phyloP scores from a whole-genome alignment of 2,113 vertebrate genomes.

The Oryzias curvinotus region DNA sequence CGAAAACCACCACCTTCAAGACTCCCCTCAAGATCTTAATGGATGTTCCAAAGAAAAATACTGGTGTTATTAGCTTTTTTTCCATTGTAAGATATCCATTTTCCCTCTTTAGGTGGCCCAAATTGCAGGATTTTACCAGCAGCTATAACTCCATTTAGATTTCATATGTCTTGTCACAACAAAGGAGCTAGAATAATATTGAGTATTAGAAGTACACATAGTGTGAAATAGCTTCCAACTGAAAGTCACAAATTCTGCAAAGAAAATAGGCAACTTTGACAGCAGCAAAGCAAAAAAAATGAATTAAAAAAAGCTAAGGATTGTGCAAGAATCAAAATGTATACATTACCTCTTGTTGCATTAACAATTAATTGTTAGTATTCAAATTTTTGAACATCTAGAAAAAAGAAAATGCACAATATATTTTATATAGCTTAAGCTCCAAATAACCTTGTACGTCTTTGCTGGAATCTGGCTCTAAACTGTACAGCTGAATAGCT shows the following conservation, averaged over 20 bases:
- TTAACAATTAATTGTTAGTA: too few relatives aligned
- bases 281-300: slow-evolving; percentile 1
- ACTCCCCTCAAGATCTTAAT: not conserved
- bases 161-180: slow-evolving; percentile 29
- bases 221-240: slow-evolving; percentile 7
- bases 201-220: slow-evolving; percentile 19
- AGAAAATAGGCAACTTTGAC: slow-evolving; percentile 16
- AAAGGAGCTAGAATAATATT: slow-evolving; percentile 17
- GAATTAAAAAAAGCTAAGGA: not conserved
- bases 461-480: too few relatives aligned
- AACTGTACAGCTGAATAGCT: too few relatives aligned
- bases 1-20: not conserved
- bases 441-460: too few relatives aligned
- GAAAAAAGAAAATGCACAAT: too few relatives aligned
- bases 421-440: too few relatives aligned
- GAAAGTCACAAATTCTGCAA: slow-evolving; percentile 16
- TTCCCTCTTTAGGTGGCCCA: slow-evolving; percentile 25
- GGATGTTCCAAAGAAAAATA: too few relatives aligned
- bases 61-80: too few relatives aligned
- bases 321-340: not conserved
- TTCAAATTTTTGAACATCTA: too few relatives aligned
- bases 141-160: slow-evolving; percentile 26
- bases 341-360: too few relatives aligned
- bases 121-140: slow-evolving; percentile 36
- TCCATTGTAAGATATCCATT: slow-evolving; percentile 23